Conservation (phyloP, 2,113 vertebrate species). For the Macrotus californicus region DNA sequence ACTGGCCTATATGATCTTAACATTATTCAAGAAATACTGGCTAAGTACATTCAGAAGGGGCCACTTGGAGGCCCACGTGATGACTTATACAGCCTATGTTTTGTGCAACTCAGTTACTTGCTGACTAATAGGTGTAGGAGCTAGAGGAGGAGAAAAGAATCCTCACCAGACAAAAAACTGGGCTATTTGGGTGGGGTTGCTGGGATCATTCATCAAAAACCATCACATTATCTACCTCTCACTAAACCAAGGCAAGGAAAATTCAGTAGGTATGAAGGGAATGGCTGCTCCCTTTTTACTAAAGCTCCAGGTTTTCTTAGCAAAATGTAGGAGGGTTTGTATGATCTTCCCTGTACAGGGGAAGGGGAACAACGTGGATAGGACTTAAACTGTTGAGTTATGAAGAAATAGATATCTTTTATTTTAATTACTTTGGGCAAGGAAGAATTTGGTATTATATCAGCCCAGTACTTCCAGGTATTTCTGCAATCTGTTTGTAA, state of each 20-base stretch:
- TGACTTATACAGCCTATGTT: not conserved
- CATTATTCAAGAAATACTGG: constrained; percentile 50
- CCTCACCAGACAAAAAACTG: not conserved
- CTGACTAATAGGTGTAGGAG: not conserved
- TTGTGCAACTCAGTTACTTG: not conserved
- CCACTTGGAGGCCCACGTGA: not conserved
- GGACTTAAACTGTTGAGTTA: not conserved
- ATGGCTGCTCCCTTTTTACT: not conserved
- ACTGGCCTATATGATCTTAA: not conserved
- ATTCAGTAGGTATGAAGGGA: not conserved
- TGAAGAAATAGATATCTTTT: not conserved
- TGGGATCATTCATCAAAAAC: not conserved
- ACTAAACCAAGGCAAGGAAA: not conserved
- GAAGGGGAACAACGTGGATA: not conserved
- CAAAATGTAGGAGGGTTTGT: not conserved
- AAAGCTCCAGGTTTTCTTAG: not conserved
- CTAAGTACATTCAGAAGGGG: not conserved
- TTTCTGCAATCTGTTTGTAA: not conserved
- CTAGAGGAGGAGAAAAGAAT: not conserved
- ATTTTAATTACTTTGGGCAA: not conserved
- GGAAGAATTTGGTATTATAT: not conserved
- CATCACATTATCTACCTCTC: not conserved
- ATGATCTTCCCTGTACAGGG: not conserved
- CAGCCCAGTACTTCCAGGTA: not conserved
- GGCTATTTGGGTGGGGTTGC: not conserved